These are phyloP conservation scores for Borostomias antarcticus DNA, from an alignment of 2,797 vertebrate species.

Conservation along the genomic window DNA sequence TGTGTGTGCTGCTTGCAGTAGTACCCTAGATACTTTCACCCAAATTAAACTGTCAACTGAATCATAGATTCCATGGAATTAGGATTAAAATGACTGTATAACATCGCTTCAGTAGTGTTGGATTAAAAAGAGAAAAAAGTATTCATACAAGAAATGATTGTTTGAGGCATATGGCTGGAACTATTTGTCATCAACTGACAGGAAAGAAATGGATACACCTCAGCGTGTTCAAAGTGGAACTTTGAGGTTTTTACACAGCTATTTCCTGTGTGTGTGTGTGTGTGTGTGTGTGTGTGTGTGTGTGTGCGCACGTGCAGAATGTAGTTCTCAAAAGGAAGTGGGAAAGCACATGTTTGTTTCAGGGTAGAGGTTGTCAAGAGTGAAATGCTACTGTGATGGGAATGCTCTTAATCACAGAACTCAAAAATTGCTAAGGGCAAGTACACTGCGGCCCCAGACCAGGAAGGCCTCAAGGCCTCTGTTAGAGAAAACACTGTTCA, in stretches of 20 bases:
- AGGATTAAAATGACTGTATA: no score
- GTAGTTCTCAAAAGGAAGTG: conserved; percentile 5
- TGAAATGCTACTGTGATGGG: no score
- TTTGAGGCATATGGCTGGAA: conserved; percentile 14
- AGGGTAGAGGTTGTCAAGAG: background rate
- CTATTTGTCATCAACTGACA: conserved; percentile 14
- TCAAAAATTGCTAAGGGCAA: no score
- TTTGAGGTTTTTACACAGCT: conserved; percentile 15
- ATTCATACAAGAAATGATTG: conserved; percentile 42
- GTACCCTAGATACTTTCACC: background rate
- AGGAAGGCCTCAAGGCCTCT: no score
- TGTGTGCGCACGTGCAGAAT: conserved; percentile 31
- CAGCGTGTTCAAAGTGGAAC: conserved; percentile 50
- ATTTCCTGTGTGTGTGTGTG: conserved; percentile 54
- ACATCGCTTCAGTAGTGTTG: no score
- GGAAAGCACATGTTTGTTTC: background rate
- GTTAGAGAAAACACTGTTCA: no score
- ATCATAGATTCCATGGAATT: background rate
- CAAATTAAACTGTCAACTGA: background rate
- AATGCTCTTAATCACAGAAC: no score
- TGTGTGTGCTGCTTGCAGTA: no score
- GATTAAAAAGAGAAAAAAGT: no score
- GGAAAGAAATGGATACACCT: conserved; percentile 43
- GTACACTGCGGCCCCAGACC: no score
- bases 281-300: conserved; percentile 6